Conservation (phyloP, 2,797 vertebrate genomes). For the Moxostoma hubbsi region DNA sequence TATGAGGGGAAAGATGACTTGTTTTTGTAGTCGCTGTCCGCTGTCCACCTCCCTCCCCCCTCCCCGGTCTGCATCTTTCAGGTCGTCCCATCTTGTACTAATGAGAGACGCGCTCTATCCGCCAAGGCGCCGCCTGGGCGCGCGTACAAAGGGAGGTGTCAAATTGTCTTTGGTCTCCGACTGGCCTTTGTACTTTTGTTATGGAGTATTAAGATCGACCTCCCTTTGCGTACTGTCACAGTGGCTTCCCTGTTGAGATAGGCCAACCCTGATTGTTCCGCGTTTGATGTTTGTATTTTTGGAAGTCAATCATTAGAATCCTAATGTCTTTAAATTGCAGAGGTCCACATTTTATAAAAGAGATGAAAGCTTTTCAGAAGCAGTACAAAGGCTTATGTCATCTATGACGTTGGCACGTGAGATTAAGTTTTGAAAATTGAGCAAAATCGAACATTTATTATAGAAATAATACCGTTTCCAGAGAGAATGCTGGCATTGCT, state of each 20-base stretch:
- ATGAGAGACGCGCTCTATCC: conserved; percentile 68
- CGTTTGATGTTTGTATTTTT: conserved; percentile 76
- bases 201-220: conserved; percentile 80
- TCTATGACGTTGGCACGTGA: too few relatives aligned
- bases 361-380: conserved; percentile 3
- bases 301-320: conserved; percentile 77
- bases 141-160: conserved; percentile 73
- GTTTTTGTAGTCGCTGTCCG: conserved; percentile 64
- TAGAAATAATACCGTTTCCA: background rate
- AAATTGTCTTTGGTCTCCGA: conserved; percentile 77
- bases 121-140: conserved; percentile 75
- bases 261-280: conserved; percentile 68
- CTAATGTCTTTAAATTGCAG: conserved; percentile 66
- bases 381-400: background rate
- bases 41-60: conserved; percentile 36
- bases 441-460: background rate
- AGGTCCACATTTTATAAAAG: conserved; percentile 16
- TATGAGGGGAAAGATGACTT: conserved; percentile 64
- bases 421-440: too few relatives aligned
- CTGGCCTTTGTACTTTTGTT: conserved; percentile 84
- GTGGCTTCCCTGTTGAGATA: conserved; percentile 63
- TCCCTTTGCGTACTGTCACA: conserved; percentile 59
- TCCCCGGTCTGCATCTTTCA: conserved; percentile 61
- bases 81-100: conserved; percentile 62
- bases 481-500: background rate